These are phyloP conservation scores for Tribolium madens DNA, from an alignment of 1,140 invertebrate genomes.

Conservation along the genomic window DNA sequence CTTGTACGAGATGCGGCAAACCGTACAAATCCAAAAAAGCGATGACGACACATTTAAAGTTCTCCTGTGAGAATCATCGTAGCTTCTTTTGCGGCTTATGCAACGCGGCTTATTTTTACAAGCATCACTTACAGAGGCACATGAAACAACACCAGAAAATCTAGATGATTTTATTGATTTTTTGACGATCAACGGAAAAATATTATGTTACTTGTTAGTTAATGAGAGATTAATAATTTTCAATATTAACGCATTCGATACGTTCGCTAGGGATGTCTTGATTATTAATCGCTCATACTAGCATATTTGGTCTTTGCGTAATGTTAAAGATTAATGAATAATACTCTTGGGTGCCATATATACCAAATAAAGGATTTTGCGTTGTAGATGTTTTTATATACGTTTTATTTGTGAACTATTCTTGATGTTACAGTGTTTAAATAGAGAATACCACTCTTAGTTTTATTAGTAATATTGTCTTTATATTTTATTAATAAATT, in stretches of 20 bases:
- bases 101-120: conserved; percentile 58
- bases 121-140: conserved; percentile 57
- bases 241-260: no score
- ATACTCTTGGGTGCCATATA: background rate
- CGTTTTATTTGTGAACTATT: no score
- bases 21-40: conserved; percentile 59
- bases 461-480: background rate
- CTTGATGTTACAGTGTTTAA: no score
- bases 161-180: background rate
- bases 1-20: conserved; percentile 57
- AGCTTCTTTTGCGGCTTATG: conserved; percentile 63
- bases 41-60: conserved; percentile 57
- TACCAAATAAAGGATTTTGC: background rate
- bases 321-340: background rate
- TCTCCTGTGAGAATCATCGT: conserved; percentile 65
- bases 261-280: no score
- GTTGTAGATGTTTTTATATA: background rate
- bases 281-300: no score
- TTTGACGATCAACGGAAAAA: no score
- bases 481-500: background rate
- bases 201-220: no score
- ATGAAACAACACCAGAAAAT: conserved; percentile 54
- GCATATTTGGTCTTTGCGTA: no score
- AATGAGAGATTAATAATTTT: no score
- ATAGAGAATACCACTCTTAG: no score